Evolutionary conservation across 1,140 invertebrate species (phyloP).

Genomic region (Augochlora pura): DNA sequence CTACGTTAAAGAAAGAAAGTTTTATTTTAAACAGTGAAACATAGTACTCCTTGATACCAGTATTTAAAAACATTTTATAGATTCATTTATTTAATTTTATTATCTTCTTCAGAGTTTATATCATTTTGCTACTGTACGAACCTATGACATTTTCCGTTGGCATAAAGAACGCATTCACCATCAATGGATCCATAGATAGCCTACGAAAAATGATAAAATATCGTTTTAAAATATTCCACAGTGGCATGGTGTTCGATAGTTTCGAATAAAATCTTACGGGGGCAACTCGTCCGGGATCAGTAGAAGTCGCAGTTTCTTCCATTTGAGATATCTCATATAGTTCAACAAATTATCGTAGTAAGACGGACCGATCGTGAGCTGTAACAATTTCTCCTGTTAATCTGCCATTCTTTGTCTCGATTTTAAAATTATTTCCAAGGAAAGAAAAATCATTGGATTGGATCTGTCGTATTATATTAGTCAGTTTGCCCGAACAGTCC

Average conservation of each 20-base stretch:
- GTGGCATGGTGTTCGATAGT: neutral
- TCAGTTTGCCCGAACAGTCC: too few relatives aligned
- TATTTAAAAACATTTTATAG: too few relatives aligned
- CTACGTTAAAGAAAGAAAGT: conserved; percentile 7
- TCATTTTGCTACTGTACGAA: neutral
- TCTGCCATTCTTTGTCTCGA: too few relatives aligned
- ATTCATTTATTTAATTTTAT: too few relatives aligned
- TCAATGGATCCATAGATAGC: conserved; percentile 18
- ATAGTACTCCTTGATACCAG: too few relatives aligned
- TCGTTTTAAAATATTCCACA: neutral
- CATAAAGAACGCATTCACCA: conserved; percentile 48
- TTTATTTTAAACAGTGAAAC: too few relatives aligned
- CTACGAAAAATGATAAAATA: conserved; percentile 18
- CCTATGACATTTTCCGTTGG: conserved; percentile 33
- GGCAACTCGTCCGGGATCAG: neutral
- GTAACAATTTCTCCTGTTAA: neutral
- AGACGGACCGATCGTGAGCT: conserved; percentile 35
- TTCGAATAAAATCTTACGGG: conserved; percentile 16
- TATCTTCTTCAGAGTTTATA: too few relatives aligned
- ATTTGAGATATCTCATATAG: neutral
- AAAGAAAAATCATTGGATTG: too few relatives aligned
- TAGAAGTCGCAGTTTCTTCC: neutral
- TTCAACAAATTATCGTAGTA: conserved; percentile 26
- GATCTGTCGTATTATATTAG: too few relatives aligned
- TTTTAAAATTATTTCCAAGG: too few relatives aligned